These are phyloP conservation scores for Burhinus oedicnemus DNA, from an alignment of 2,113 vertebrate genomes.

Conservation along the genomic window DNA sequence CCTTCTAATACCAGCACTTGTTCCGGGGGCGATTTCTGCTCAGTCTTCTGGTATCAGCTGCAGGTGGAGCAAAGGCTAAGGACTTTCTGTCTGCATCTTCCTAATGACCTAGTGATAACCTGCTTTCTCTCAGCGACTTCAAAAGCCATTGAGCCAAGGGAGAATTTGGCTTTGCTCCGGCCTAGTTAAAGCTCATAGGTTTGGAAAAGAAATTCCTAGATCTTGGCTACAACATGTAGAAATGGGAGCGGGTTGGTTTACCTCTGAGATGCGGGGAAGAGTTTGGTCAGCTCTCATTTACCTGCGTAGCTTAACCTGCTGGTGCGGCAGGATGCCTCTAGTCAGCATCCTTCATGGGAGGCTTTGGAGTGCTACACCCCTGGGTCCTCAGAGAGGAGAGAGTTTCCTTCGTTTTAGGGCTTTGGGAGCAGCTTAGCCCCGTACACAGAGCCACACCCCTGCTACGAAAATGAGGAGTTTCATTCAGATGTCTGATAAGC, in stretches of 20 bases:
- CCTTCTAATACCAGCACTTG: not conserved
- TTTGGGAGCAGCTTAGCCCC: not conserved
- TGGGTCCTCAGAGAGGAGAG: not conserved
- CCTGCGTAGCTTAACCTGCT: not conserved
- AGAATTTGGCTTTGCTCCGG: not conserved
- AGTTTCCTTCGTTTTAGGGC: not conserved
- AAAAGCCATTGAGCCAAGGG: not conserved
- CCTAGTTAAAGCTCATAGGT: not conserved
- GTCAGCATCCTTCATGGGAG: not conserved
- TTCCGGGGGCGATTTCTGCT: not conserved
- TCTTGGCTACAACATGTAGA: not conserved
- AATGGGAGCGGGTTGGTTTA: not conserved
- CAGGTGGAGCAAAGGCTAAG: not conserved
- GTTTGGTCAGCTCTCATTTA: not conserved
- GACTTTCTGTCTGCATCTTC: not conserved
- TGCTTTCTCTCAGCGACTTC: not conserved
- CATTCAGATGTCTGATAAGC: conserved; percentile 43
- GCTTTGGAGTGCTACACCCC: not conserved
- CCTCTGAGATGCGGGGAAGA: not conserved
- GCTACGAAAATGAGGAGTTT: conserved; percentile 25
- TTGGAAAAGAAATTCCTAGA: not conserved
- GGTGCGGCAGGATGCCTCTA: not conserved
- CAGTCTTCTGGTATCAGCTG: not conserved
- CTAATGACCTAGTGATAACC: not conserved
- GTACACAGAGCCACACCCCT: not conserved